phyloP scores from a whole-genome alignment of 2,888 invertebrate genomes.

The Rugalucina vietnamica region DNA sequence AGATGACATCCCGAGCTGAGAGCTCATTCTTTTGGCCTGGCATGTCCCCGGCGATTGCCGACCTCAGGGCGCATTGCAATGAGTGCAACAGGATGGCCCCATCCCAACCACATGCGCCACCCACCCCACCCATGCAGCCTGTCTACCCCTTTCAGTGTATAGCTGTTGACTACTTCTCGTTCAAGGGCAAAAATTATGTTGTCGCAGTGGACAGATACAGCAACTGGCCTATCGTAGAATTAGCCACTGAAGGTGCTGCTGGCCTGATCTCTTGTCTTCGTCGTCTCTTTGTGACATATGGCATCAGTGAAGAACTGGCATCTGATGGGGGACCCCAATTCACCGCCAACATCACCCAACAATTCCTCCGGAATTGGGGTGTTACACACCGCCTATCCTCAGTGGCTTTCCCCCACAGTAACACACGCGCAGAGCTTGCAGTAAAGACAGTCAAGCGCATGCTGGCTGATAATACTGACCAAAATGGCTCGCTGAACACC shows the following conservation, averaged over 20 bases:
- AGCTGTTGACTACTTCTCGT: conserved; percentile 45
- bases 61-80: background rate
- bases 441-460: no score
- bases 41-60: background rate
- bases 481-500: no score
- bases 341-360: no score
- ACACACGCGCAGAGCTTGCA: no score
- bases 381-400: no score
- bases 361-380: no score
- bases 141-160: background rate
- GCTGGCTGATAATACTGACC: no score
- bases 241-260: conserved; percentile 32
- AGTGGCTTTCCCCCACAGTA: no score
- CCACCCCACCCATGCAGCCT: background rate
- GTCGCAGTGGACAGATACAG: conserved; percentile 63
- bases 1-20: background rate
- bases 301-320: no score
- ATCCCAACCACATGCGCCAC: background rate
- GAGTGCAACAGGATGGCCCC: background rate
- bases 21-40: background rate
- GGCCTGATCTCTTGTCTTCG: conserved; percentile 18
- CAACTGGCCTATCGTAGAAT: conserved; percentile 65
- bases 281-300: no score
- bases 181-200: conserved; percentile 54
- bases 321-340: no score